A percentile compares a stretch with the other conserved stretches of the same genome.
Conservation (phyloP, 2,113 vertebrate genomes). For the Tragelaphus buxtoni region DNA sequence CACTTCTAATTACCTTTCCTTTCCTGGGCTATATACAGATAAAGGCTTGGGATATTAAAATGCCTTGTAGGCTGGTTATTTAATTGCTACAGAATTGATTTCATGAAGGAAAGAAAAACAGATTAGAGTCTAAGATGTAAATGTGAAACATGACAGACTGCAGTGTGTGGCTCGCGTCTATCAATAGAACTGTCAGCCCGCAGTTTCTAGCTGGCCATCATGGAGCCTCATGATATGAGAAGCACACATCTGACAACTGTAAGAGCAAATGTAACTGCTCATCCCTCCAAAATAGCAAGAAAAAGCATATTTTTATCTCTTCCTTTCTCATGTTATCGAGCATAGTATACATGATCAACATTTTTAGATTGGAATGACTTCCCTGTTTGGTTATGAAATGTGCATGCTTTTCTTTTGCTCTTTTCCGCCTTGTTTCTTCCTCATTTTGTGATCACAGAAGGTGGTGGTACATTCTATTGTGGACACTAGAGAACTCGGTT, state of each 20-base stretch:
- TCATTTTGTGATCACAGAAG: background rate
- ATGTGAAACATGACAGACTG: constrained; percentile 66
- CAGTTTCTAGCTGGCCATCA: constrained; percentile 44
- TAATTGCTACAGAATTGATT: constrained; percentile 65
- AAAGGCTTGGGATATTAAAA: constrained; percentile 51
- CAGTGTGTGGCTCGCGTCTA: constrained; percentile 41
- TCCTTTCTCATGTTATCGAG: background rate
- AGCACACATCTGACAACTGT: constrained; percentile 36
- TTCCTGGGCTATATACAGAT: constrained; percentile 50
- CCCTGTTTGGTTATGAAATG: constrained; percentile 3
- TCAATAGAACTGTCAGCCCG: constrained; percentile 67
- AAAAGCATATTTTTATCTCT: constrained; percentile 8
- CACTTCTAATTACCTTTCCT: constrained; percentile 57
- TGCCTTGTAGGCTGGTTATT: constrained; percentile 53
- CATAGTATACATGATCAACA: background rate
- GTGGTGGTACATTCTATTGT: background rate
- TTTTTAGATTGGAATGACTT: constrained; percentile 1
- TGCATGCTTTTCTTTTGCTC: constrained; percentile 13
- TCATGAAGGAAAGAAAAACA: constrained; percentile 55
- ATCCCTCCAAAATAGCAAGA: constrained; percentile 16
- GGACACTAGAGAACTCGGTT: background rate
- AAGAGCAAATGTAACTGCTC: constrained; percentile 33
- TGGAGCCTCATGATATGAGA: background rate
- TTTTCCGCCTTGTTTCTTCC: background rate
- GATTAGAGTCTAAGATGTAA: constrained; percentile 60